phyloP scores from a whole-genome alignment of 1,140 invertebrate species.

The Fopius arisanus region DNA sequence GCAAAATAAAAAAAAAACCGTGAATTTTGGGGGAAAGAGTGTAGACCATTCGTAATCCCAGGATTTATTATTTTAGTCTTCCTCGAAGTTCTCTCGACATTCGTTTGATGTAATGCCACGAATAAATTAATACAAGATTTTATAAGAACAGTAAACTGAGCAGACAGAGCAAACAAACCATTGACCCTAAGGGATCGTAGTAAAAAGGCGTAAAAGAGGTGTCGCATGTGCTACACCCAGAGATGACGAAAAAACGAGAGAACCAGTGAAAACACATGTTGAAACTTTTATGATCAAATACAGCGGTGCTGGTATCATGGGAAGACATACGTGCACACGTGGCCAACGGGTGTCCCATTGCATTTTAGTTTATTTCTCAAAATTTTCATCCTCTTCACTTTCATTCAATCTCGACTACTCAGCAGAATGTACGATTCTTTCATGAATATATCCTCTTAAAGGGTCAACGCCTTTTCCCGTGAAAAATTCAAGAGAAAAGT shows the following conservation, averaged over 20 bases:
- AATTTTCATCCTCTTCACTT: not conserved
- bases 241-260: not conserved
- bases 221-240: not conserved
- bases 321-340: constrained; percentile 28
- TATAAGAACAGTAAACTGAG: not conserved
- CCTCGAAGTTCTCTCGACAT: too few relatives aligned
- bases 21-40: too few relatives aligned
- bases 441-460: not conserved
- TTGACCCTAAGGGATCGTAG: not conserved
- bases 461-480: not conserved
- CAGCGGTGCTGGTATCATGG: not conserved
- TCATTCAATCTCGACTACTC: not conserved
- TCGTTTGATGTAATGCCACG: too few relatives aligned
- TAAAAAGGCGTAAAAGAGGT: not conserved
- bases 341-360: constrained; percentile 4
- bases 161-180: not conserved
- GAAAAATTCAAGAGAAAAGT: not conserved
- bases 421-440: not conserved
- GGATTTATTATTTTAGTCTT: too few relatives aligned
- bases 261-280: constrained; percentile 21
- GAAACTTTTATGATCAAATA: constrained; percentile 25
- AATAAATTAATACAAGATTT: not conserved
- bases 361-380: constrained; percentile 14
- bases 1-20: too few relatives aligned
- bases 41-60: too few relatives aligned